phyloP scores from a whole-genome alignment of 2,888 invertebrate genomes.

The Timandra comae region DNA sequence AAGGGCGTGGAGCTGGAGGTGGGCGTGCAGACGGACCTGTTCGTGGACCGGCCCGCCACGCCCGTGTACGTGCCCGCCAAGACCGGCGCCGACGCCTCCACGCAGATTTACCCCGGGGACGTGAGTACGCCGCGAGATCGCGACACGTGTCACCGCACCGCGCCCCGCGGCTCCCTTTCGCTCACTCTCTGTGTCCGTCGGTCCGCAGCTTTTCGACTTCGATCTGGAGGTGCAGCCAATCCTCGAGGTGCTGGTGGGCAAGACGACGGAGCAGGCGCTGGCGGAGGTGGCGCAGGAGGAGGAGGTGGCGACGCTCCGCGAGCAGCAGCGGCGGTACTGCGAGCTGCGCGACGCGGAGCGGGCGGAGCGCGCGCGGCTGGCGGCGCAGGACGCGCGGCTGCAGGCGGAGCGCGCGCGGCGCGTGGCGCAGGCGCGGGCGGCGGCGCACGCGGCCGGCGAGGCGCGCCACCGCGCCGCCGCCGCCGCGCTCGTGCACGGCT shows the following conservation, averaged over 20 bases:
- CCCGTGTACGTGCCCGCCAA: constrained; percentile 87
- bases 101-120: constrained; percentile 94
- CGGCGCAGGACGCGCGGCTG: constrained; percentile 83
- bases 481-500: constrained; percentile 88
- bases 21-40: constrained; percentile 91
- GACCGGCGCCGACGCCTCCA: constrained; percentile 86
- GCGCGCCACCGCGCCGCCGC: constrained; percentile 90
- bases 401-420: constrained; percentile 76
- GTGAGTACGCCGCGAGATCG: constrained; percentile 68
- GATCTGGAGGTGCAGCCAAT: constrained; percentile 94
- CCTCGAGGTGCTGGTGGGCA: constrained; percentile 91
- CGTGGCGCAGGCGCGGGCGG: constrained; percentile 81
- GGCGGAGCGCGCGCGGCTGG: constrained; percentile 87
- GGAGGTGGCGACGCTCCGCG: constrained; percentile 87
- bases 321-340: constrained; percentile 83
- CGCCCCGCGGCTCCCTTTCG: neutral
- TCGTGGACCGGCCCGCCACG: constrained; percentile 87
- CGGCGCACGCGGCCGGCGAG: constrained; percentile 80
- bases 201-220: constrained; percentile 88
- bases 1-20: constrained; percentile 86
- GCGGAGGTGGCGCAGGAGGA: constrained; percentile 95
- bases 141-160: neutral
- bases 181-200: neutral
- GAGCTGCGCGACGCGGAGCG: constrained; percentile 86
- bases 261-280: constrained; percentile 92